phyloP scores from a whole-genome alignment of 2,888 invertebrate species.

The Smittia aterrima region DNA sequence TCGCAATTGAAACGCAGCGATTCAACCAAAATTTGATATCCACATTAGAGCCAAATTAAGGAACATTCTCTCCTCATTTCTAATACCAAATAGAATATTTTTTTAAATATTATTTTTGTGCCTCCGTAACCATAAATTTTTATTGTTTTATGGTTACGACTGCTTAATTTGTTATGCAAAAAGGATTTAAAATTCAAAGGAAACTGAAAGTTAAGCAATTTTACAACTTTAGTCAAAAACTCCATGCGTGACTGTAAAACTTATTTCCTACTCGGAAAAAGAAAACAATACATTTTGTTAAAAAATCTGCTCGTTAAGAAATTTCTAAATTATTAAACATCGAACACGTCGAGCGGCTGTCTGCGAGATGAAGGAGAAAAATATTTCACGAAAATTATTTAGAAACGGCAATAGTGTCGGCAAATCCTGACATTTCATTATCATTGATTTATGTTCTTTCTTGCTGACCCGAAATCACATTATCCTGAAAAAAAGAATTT shows the following conservation, averaged over 20 bases:
- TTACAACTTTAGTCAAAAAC: conserved; percentile 14
- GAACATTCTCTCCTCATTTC: too few species aligned
- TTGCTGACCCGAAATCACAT: conserved; percentile 29
- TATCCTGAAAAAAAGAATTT: conserved; percentile 20
- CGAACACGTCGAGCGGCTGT: too few species aligned
- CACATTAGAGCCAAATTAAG: too few species aligned
- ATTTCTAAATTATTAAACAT: too few species aligned
- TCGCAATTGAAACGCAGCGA: too few species aligned
- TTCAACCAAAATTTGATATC: too few species aligned
- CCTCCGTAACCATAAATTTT: conserved; percentile 17
- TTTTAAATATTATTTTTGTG: too few species aligned
- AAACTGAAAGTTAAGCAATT: conserved; percentile 14
- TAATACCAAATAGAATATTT: too few species aligned
- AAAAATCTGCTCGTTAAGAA: too few species aligned
- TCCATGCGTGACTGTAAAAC: background rate
- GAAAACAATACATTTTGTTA: too few species aligned
- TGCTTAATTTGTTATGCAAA: conserved; percentile 12
- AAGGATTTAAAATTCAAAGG: background rate
- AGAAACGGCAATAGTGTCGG: background rate
- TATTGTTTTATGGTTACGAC: conserved; percentile 26
- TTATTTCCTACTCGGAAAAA: too few species aligned
- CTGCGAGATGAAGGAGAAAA: too few species aligned
- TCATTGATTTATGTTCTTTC: conserved; percentile 39
- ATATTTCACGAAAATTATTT: background rate
- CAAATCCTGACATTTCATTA: conserved; percentile 37